Evolutionary conservation across 2,113 vertebrate species (phyloP), one percentile per base, ranked within the genome.

Genomic region (Argyrosomus japonicus): DNA sequence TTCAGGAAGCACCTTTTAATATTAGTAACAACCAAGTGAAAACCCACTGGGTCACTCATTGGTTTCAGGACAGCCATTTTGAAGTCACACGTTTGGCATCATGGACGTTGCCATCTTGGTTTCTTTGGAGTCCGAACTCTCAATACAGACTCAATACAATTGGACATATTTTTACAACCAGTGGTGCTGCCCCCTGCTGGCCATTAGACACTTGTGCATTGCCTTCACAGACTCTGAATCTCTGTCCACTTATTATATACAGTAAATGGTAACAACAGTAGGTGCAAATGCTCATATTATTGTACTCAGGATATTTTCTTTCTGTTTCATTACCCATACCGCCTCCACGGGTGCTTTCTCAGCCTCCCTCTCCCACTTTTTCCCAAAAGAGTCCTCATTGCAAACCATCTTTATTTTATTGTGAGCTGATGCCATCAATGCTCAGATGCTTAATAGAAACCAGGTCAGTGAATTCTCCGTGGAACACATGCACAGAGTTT

Each of bases 391-490:
- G 32, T 56, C 57, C 36, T 29, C 67, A 54, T n/a, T n/a, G 21
- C 77, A 77, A 61, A 58, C 27, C 29, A 10, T 77, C 56, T 79
- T 64, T 40, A 48, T 77, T 83, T 65, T 58, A 79, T 48, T 58
- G 43, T 77, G 62, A 80, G 68, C 15, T 68, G 77, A 70, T 72
- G 64, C 72, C 21, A 0, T 74, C 79, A 19, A 21, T 43, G 65
- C 73, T 73, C 18, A 27, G 68, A 71, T 58, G 32, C 36, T 69
- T 70, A 54, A 71, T 77, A 54, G 74, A 85, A 91, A 79, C 73
- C 84, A 84, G 87, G 72, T 70, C 81, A 32, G 15, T 75, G 69
- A 65, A 82, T 72, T 61, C 82, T 87, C 73, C 1, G 3, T 13
- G 62, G 81, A 81, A 2, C 17, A 36, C 25, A 21, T 53, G 18